These are phyloP conservation scores for Bombycilla garrulus DNA, from an alignment of 2,113 vertebrate species.

Conservation along the genomic window DNA sequence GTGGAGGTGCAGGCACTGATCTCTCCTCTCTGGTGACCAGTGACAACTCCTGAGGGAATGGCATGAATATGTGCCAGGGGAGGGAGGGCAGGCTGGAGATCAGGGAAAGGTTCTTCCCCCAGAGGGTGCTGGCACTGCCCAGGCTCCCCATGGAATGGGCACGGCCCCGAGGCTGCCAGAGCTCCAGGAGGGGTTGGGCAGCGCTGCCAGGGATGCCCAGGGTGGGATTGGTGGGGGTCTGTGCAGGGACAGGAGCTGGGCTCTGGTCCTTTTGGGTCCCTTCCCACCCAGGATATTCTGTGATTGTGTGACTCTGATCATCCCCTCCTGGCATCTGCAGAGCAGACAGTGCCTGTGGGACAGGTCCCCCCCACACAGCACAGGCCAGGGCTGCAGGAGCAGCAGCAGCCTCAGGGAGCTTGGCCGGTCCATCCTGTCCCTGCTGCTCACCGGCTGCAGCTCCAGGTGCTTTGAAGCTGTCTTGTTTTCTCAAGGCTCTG, in stretches of 20 bases:
- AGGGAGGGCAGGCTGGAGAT: not conserved
- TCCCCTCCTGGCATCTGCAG: not conserved
- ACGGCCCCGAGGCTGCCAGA: not conserved
- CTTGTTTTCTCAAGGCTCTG: not conserved
- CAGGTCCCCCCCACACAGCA: not conserved
- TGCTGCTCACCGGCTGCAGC: not conserved
- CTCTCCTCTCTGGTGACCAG: not conserved
- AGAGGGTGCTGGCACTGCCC: not conserved
- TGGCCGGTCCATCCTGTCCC: accelerated
- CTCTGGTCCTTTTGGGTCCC: not conserved
- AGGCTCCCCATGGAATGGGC: not conserved
- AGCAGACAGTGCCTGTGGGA: not conserved
- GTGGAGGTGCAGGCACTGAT: not conserved
- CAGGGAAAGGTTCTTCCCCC: not conserved
- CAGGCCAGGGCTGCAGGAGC: not conserved
- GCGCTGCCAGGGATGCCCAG: not conserved
- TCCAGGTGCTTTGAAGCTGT: not conserved
- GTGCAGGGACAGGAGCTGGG: accelerated
- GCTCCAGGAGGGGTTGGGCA: not conserved
- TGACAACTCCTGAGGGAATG: not conserved
- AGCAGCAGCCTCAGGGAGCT: not conserved
- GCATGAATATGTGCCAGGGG: not conserved
- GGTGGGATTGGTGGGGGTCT: accelerated
- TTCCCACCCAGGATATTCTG: not conserved
- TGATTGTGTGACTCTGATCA: not conserved